Evolutionary conservation across 2,113 vertebrate genomes (phyloP), one percentile per base, ranked within the genome.

Genomic region (Datnioides undecimradiatus): DNA sequence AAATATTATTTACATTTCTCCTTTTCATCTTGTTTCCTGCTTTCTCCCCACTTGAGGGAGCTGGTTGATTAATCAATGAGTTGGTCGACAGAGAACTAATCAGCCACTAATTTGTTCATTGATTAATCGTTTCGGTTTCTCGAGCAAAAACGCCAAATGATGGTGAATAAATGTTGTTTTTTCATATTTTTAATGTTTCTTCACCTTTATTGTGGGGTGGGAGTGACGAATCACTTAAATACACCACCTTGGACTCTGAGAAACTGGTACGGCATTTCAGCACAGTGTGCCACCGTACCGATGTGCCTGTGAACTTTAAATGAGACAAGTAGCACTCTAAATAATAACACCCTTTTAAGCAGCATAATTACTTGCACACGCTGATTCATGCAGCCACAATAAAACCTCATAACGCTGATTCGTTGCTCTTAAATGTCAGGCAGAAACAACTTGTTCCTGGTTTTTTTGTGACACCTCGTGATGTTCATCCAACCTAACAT

Each of bases 401-500:
- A 19, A 48, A 13, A 55, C 25, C 40, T 14, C 55, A 21, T 11
- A 29, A 33, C 25, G 55, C 46, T 5, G 41, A 34, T 17, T 23
- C 1, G 58, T 62, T 21, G 41, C 60, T 48, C 19, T 57, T 10
- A 63, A 25, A 48, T 66, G 48, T 71, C 54, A 23, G n/a, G 33
- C 25, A 34, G n/a, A 76, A 70, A 79, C 25, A 19, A 55, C 21
- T 40, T 31, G 45, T 65, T 36, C 38, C 17, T 40, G 10, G n/a
- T n/a, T 34, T 8, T 58, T 62, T 73, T 63, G 71, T 29, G 51
- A 60, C 54, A 40, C 73, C 40, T 70, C 25, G 0, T 62, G 65
- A 82, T 36, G 48, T 46, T 65, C 72, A 58, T 6, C 49, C 62
- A 59, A 31, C 59, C 36, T 8, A 33, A 68, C 58, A 65, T 78